Conservation (phyloP, 1,140 invertebrate species). For the Bathynomus jamesi region DNA sequence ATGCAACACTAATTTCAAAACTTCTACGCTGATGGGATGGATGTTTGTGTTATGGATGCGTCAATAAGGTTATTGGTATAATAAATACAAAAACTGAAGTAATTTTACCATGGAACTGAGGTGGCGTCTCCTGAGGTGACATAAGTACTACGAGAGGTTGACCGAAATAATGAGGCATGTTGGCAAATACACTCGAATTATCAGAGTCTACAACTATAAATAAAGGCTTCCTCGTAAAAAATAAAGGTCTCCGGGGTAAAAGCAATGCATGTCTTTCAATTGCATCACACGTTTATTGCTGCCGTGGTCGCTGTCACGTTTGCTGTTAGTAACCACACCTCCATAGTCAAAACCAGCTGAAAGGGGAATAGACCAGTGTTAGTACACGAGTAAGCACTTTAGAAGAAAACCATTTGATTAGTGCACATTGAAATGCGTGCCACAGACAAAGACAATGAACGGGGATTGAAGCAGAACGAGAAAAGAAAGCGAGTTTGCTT, state of each 20-base stretch:
- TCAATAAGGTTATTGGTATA: too few relatives aligned
- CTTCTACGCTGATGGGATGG: too few relatives aligned
- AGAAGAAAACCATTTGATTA: too few relatives aligned
- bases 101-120: conserved; percentile 46
- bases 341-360: conserved; percentile 82
- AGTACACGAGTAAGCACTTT: too few relatives aligned
- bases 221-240: conserved; percentile 81
- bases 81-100: too few relatives aligned
- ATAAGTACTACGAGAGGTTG: conserved; percentile 90
- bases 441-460: too few relatives aligned
- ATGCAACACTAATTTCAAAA: too few relatives aligned
- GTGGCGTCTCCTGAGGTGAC: conserved; percentile 83
- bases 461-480: too few relatives aligned
- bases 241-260: conserved; percentile 88
- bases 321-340: conserved; percentile 77
- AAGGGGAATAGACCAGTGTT: not conserved
- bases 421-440: too few relatives aligned
- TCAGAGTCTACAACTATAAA: conserved; percentile 92
- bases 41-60: too few relatives aligned
- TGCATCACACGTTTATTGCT: conserved; percentile 16
- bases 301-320: conserved; percentile 59
- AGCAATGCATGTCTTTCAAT: conserved; percentile 42
- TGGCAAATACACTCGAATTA: conserved; percentile 88
- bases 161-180: conserved; percentile 85
- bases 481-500: too few relatives aligned